Conservation (phyloP, 2,113 vertebrate genomes). For the Myocastor coypus region DNA sequence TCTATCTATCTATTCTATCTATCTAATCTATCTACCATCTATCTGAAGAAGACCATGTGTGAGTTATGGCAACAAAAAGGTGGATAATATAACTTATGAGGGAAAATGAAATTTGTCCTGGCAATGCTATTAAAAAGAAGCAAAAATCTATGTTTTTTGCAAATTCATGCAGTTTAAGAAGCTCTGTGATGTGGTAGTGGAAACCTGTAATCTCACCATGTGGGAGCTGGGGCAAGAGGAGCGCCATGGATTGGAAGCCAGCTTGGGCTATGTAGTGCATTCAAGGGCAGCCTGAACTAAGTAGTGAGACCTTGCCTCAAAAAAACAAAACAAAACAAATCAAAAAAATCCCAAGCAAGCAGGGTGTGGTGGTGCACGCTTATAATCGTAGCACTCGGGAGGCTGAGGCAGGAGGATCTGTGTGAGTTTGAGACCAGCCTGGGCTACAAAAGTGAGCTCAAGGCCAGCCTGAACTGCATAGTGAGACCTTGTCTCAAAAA, state of each 20-base stretch:
- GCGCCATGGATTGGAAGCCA: neutral
- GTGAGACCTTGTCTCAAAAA: neutral
- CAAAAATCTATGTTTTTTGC: slow-evolving; percentile 17
- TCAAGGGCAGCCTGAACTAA: neutral
- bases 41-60: neutral
- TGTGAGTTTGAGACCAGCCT: too few species aligned
- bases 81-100: neutral
- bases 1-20: too few species aligned
- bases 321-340: neutral
- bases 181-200: too few species aligned
- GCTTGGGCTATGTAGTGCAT: neutral
- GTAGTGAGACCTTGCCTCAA: neutral
- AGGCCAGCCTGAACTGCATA: neutral
- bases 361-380: too few species aligned
- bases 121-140: slow-evolving; percentile 47
- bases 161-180: slow-evolving; percentile 16
- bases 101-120: slow-evolving; percentile 25
- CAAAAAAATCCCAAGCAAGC: too few species aligned
- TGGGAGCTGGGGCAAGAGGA: neutral
- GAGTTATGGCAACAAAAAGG: neutral
- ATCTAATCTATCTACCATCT: too few species aligned
- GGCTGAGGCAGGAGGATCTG: too few species aligned
- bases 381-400: too few species aligned
- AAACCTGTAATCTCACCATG: neutral
- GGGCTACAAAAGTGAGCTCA: neutral